Evolutionary conservation across 2,113 vertebrate species (phyloP).

Genomic region (Entelurus aequoreus): DNA sequence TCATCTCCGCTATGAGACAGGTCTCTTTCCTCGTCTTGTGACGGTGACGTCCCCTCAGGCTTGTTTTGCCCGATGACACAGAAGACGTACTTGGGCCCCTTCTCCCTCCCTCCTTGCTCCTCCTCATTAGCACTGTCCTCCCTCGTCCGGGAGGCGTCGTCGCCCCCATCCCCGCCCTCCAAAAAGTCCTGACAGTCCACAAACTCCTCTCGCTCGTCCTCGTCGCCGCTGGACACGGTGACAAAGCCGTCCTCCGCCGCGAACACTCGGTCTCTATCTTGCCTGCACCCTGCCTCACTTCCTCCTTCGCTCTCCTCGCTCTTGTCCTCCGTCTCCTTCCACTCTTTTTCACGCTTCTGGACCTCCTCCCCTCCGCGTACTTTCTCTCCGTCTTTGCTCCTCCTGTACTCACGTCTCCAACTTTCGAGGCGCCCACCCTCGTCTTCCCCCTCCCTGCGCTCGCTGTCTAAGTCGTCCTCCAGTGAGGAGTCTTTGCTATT

Average conservation of each 20-base stretch:
- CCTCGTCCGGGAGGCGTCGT: neutral
- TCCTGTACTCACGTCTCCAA: conserved; percentile 3
- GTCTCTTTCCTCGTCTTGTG: conserved; percentile 22
- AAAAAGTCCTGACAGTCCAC: conserved; percentile 63
- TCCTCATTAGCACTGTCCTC: conserved; percentile 17
- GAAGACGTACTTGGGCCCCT: conserved; percentile 36
- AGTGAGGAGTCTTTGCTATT: conserved; percentile 27
- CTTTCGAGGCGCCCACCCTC: neutral
- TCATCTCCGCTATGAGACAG: conserved; percentile 11
- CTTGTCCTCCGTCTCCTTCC: conserved; percentile 37
- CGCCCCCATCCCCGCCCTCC: conserved; percentile 23
- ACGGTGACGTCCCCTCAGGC: conserved; percentile 10
- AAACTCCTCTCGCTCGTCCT: conserved; percentile 57
- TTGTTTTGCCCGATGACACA: conserved; percentile 53
- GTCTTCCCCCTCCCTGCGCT: conserved; percentile 19
- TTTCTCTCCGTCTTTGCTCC: conserved; percentile 13
- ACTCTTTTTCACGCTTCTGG: conserved; percentile 18
- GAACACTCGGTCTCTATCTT: conserved; percentile 37
- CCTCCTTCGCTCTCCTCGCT: conserved; percentile 54
- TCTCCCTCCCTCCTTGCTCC: conserved; percentile 15
- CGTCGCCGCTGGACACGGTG: conserved; percentile 62
- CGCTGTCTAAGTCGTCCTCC: conserved; percentile 36
- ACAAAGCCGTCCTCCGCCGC: conserved; percentile 63
- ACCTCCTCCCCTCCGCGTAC: conserved; percentile 30
- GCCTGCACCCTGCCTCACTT: conserved; percentile 45